Percentiles rank a stretch among this genome's conserved stretches.
These are phyloP conservation scores for Oegoconia quadripuncta DNA, from an alignment of 2,888 invertebrate genomes.

Conservation along the genomic window DNA sequence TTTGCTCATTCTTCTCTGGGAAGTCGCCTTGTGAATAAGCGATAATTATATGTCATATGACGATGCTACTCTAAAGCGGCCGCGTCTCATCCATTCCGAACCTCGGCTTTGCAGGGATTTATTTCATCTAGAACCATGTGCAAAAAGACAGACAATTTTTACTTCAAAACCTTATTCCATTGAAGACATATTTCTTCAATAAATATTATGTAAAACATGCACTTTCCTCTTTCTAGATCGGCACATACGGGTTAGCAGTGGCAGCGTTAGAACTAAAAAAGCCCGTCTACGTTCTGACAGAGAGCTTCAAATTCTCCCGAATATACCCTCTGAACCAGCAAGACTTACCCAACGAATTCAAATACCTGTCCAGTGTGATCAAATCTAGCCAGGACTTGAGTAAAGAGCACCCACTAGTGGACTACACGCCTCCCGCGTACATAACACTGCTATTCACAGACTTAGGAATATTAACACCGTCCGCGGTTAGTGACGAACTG, in stretches of 20 bases:
- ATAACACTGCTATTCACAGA: slow-evolving; percentile 97
- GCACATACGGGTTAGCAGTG: slow-evolving; percentile 90
- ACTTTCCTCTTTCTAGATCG: slow-evolving; percentile 81
- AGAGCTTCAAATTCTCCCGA: slow-evolving; percentile 98
- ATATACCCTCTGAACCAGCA: slow-evolving; percentile 95
- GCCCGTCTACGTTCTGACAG: slow-evolving; percentile 96
- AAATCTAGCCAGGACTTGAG: slow-evolving; percentile 57
- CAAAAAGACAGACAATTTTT: not conserved
- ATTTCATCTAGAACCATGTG: not conserved
- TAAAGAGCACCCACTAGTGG: slow-evolving; percentile 92
- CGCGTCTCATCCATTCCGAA: too few species aligned
- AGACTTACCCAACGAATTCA: slow-evolving; percentile 94
- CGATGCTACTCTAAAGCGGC: too few species aligned
- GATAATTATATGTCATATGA: too few species aligned
- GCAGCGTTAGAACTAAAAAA: slow-evolving; percentile 94
- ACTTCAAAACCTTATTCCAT: too few species aligned
- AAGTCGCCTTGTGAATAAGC: too few species aligned
- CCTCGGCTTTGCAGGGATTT: too few species aligned
- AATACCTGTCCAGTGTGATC: slow-evolving; percentile 78
- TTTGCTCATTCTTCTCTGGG: too few species aligned
- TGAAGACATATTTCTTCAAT: too few species aligned
- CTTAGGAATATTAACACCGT: slow-evolving; percentile 96
- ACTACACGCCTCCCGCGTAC: slow-evolving; percentile 97
- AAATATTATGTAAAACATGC: too few species aligned
- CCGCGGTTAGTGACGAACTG: slow-evolving; percentile 98